These are phyloP conservation scores for Trididemnum nubilum DNA, from an alignment of 23 tunicate species.

Conservation along the genomic window DNA sequence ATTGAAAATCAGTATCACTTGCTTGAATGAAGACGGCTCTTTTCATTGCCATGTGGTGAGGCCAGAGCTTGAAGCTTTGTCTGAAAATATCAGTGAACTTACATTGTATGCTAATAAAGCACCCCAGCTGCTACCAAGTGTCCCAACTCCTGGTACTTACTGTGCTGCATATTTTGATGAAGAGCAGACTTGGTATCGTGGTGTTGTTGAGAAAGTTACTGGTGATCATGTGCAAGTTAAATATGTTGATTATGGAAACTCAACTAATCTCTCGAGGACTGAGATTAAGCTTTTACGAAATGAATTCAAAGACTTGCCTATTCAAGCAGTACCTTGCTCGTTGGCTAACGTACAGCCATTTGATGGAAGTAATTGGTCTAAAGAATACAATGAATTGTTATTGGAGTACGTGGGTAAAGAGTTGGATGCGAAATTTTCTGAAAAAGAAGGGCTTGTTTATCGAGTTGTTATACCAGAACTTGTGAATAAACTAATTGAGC, in stretches of 20 bases:
- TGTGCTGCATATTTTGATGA: slow-evolving; percentile 53
- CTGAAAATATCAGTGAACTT: slow-evolving; percentile 9
- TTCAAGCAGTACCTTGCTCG: slow-evolving; percentile 18
- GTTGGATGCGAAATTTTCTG: slow-evolving; percentile 33
- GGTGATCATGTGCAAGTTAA: slow-evolving; percentile 13
- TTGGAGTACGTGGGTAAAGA: not conserved
- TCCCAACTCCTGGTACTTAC: not conserved
- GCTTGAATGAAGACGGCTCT: not conserved
- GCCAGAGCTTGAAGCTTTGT: not conserved
- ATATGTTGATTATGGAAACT: slow-evolving; percentile 61
- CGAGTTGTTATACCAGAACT: slow-evolving; percentile 2
- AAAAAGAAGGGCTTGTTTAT: not conserved
- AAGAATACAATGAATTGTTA: not conserved
- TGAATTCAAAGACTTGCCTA: slow-evolving; percentile 37
- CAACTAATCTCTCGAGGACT: not conserved
- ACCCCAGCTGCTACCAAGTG: not conserved
- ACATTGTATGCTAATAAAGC: slow-evolving; percentile 3
- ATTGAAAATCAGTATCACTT: not conserved
- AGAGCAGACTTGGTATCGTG: slow-evolving; percentile 74
- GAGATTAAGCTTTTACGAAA: slow-evolving; percentile 15
- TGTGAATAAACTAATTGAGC: slow-evolving; percentile 1
- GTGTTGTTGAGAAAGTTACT: not conserved
- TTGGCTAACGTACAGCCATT: slow-evolving; percentile 18
- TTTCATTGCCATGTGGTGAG: slow-evolving; percentile 34
- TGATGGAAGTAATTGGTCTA: not conserved